Percentiles rank a stretch among this genome's conserved stretches.
Evolutionary conservation across 2,888 invertebrate species (phyloP).

Genomic region (Epiblema foenella): DNA sequence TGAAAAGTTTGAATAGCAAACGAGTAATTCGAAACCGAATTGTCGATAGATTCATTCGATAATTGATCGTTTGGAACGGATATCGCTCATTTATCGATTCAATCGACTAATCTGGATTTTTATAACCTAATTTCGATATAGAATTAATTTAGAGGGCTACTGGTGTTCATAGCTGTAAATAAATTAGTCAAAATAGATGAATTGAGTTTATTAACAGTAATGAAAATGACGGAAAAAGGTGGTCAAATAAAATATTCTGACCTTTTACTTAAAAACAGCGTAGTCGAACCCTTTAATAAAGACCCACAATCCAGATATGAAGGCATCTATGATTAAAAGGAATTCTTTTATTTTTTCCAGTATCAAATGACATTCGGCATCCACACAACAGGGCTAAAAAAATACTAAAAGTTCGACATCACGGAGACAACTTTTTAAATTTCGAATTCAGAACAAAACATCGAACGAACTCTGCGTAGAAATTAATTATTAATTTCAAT

Average conservation of each 20-base stretch:
- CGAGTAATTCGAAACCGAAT: constrained; percentile 74
- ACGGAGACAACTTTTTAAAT: constrained; percentile 72
- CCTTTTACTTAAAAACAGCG: too few relatives aligned
- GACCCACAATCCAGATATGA: neutral
- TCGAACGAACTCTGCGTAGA: constrained; percentile 71
- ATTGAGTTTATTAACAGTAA: too few relatives aligned
- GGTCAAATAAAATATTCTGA: too few relatives aligned
- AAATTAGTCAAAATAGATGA: neutral
- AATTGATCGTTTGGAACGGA: constrained; percentile 81
- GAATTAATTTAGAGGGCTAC: constrained; percentile 1
- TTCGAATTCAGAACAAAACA: constrained; percentile 77
- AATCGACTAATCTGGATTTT: constrained; percentile 69
- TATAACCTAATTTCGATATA: constrained; percentile 39
- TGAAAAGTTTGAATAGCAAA: constrained; percentile 61
- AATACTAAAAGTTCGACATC: constrained; percentile 51
- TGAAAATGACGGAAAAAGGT: neutral
- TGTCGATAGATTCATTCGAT: constrained; percentile 83
- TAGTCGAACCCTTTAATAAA: too few relatives aligned
- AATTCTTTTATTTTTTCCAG: neutral
- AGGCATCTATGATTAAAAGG: constrained; percentile 16
- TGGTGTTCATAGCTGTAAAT: neutral
- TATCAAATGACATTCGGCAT: constrained; percentile 48
- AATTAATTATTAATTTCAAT: constrained; percentile 80
- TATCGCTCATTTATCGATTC: constrained; percentile 82
- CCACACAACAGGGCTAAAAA: constrained; percentile 50